phyloP scores from a whole-genome alignment of 2,113 vertebrate genomes.

The Sander lucioperca region DNA sequence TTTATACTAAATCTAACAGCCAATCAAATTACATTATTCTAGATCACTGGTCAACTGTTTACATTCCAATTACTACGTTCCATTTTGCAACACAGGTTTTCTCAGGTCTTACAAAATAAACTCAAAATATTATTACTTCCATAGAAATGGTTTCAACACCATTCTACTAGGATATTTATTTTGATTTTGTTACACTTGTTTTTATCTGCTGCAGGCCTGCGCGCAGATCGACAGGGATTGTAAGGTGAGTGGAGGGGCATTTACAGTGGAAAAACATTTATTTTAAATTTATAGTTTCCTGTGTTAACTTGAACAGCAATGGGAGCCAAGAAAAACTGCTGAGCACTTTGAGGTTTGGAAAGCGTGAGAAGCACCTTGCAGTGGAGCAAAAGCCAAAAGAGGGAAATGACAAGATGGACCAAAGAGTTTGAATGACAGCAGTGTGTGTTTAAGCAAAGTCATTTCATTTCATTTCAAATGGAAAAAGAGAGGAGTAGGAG shows the following conservation, averaged over 20 bases:
- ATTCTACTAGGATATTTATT: neutral
- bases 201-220: neutral
- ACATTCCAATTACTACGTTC: too few species aligned
- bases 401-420: neutral
- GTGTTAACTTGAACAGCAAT: neutral
- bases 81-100: too few species aligned
- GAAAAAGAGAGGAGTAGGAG: neutral
- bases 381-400: neutral
- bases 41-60: too few species aligned
- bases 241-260: neutral
- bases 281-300: conserved; percentile 11
- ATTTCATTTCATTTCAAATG: neutral
- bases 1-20: too few species aligned
- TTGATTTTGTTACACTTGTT: neutral
- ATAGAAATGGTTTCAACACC: too few species aligned
- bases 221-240: neutral
- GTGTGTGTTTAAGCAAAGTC: neutral
- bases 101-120: too few species aligned
- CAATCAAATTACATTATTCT: too few species aligned
- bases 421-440: neutral
- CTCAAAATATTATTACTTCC: too few species aligned
- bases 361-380: neutral
- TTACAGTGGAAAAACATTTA: neutral
- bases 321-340: conserved; percentile 27
- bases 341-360: conserved; percentile 5